Conservation (phyloP, 2,797 vertebrate genomes). For the Mus minutoides region DNA sequence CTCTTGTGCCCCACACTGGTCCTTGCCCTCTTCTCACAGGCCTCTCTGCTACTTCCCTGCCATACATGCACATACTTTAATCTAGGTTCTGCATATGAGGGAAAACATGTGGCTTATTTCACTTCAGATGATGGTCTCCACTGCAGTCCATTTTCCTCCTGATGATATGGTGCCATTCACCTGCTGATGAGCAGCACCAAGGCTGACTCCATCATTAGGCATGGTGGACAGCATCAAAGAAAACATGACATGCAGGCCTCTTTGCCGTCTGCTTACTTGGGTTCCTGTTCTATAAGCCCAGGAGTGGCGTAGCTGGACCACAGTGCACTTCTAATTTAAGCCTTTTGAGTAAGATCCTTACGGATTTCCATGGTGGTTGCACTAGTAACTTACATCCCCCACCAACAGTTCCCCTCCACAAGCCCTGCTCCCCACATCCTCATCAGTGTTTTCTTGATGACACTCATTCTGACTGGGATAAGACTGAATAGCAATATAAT, state of each 20-base stretch:
- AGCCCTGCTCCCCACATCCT: background rate
- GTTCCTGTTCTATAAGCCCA: background rate
- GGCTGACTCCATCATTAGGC: background rate
- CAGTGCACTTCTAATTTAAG: background rate
- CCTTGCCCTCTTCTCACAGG: background rate
- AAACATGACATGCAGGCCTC: background rate
- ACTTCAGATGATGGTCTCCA: background rate
- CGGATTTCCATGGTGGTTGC: background rate
- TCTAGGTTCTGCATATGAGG: background rate
- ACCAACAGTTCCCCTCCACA: background rate
- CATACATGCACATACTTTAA: background rate
- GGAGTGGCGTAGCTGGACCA: background rate
- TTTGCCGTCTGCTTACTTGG: background rate
- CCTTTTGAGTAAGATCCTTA: background rate
- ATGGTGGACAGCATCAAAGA: background rate
- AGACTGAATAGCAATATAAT: background rate
- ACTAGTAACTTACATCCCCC: background rate
- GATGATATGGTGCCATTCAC: background rate
- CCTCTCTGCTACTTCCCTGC: background rate
- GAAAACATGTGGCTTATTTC: background rate
- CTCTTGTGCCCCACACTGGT: background rate
- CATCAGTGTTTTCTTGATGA: background rate
- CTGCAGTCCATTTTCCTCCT: background rate
- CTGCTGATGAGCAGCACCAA: background rate
- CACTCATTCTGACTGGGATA: background rate